Conservation (phyloP, 2,113 vertebrate genomes). For the Sphyrna mokarran region DNA sequence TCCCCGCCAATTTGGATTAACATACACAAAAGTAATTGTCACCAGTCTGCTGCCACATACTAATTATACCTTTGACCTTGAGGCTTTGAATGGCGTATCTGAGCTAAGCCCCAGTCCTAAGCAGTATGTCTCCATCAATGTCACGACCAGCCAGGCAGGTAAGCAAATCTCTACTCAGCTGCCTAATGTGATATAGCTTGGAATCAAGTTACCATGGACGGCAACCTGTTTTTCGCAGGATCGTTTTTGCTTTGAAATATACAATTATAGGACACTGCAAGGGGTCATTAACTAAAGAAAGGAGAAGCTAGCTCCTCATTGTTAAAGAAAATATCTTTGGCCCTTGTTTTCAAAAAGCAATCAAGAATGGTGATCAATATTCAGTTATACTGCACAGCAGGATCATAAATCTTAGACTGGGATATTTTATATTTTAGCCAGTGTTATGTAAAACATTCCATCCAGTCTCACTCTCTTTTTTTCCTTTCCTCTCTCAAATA, state of each 20-base stretch:
- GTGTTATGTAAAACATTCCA: not conserved
- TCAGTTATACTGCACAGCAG: not conserved
- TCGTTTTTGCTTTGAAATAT: not conserved
- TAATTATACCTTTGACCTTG: constrained; percentile 68
- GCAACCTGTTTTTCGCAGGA: not conserved
- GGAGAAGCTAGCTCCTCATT: not conserved
- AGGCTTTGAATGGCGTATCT: constrained; percentile 66
- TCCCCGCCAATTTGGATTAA: constrained; percentile 65
- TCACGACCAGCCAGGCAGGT: constrained; percentile 73
- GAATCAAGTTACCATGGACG: not conserved
- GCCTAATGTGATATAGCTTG: not conserved
- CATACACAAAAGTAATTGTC: constrained; percentile 53
- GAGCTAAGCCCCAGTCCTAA: constrained; percentile 58
- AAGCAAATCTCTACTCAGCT: constrained; percentile 26
- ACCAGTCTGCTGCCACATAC: constrained; percentile 66
- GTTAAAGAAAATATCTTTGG: not conserved
- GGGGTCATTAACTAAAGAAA: not conserved
- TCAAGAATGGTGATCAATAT: not conserved
- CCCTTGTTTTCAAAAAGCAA: not conserved
- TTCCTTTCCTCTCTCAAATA: not conserved
- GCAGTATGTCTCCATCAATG: constrained; percentile 57
- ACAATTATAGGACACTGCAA: not conserved
- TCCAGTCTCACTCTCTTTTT: not conserved
- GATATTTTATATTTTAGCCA: not conserved
- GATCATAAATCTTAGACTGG: not conserved